A percentile compares a stretch with the other conserved stretches of the same genome.
These are phyloP conservation scores for Mionectes macconnelli DNA, from an alignment of 2,113 vertebrate species.

Conservation along the genomic window DNA sequence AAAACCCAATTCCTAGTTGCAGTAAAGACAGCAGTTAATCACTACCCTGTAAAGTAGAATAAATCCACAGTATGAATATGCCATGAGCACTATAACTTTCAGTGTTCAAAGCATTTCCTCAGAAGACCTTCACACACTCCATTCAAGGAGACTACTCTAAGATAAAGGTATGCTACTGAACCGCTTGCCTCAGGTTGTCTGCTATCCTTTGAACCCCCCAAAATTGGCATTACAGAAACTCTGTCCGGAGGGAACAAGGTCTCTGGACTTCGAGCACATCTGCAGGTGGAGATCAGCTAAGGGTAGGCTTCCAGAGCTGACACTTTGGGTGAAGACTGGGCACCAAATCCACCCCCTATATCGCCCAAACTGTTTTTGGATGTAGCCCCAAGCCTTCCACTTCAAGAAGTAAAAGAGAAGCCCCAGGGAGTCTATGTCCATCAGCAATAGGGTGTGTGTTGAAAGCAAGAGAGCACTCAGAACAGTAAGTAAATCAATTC, in stretches of 20 bases:
- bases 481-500: constrained; percentile 24
- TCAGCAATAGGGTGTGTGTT: neutral
- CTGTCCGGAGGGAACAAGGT: neutral
- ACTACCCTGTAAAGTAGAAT: neutral
- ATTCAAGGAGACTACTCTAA: neutral
- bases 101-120: neutral
- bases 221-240: neutral
- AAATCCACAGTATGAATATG: neutral
- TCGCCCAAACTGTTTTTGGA: neutral
- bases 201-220: neutral
- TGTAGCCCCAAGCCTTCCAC: neutral
- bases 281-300: neutral
- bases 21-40: neutral
- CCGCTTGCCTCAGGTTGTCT: neutral
- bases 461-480: constrained; percentile 8
- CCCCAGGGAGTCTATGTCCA: neutral
- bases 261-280: neutral
- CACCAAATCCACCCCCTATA: neutral
- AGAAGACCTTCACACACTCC: neutral
- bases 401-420: neutral
- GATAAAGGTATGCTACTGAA: neutral
- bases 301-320: neutral
- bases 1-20: neutral
- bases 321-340: neutral
- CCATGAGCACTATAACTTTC: neutral